Percentiles rank a stretch among this genome's conserved stretches.
Conservation (phyloP, 2,888 invertebrate species). For the Spodoptera littoralis region DNA sequence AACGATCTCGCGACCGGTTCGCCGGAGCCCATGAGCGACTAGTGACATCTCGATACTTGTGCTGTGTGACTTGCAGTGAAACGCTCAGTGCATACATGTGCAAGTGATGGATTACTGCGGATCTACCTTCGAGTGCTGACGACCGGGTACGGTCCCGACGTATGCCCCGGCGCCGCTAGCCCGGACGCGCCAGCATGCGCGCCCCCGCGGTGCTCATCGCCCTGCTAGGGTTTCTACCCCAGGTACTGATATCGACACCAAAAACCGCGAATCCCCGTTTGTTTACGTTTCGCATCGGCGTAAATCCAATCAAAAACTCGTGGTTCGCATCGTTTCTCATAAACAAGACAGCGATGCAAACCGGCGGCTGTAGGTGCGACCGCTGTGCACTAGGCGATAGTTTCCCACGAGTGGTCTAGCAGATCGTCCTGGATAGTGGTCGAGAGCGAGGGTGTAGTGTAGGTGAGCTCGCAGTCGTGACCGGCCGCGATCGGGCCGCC, state of each 20-base stretch:
- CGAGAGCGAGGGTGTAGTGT: conserved; percentile 74
- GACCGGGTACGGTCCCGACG: conserved; percentile 79
- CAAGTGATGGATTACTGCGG: conserved; percentile 87
- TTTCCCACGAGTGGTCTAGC: conserved; percentile 83
- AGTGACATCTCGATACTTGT: conserved; percentile 85
- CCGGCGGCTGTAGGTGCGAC: conserved; percentile 59
- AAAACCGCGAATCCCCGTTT: conserved; percentile 81
- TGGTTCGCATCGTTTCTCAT: conserved; percentile 66
- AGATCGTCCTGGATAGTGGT: conserved; percentile 84
- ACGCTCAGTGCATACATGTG: conserved; percentile 84
- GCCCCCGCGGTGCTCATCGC: conserved; percentile 87
- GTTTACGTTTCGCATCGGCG: conserved; percentile 74
- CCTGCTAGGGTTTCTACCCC: conserved; percentile 89
- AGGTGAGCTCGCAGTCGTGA: conserved; percentile 82
- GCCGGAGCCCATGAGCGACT: conserved; percentile 82
- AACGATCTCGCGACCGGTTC: conserved; percentile 85
- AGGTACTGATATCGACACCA: conserved; percentile 82
- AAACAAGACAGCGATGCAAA: conserved; percentile 62
- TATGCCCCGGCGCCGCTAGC: conserved; percentile 87
- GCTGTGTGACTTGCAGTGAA: conserved; percentile 87
- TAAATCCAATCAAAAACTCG: conserved; percentile 65
- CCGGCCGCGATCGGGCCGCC: conserved; percentile 77
- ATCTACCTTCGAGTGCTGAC: conserved; percentile 80
- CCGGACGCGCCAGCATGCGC: conserved; percentile 88
- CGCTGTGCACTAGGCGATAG: conserved; percentile 73